A percentile compares a stretch with the other conserved stretches of the same genome.
Evolutionary conservation across 2,113 vertebrate genomes (phyloP).

Genomic region (Triplophysa siluroides): DNA sequence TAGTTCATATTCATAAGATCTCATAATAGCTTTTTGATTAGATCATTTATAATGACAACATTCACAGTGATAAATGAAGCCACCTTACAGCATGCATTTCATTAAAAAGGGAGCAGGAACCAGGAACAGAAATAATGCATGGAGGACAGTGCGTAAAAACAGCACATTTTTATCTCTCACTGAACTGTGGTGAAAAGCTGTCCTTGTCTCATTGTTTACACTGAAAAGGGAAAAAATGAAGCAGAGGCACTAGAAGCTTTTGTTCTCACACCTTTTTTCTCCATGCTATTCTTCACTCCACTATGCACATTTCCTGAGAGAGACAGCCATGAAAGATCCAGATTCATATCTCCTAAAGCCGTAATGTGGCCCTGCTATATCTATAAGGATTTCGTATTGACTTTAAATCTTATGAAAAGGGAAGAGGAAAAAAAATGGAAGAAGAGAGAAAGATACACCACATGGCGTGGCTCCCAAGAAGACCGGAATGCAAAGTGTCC

Average conservation of each 20-base stretch:
- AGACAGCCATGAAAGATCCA: constrained; percentile 50
- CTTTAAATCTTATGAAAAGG: constrained; percentile 48
- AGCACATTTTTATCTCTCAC: background rate
- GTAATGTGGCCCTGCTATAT: constrained; percentile 43
- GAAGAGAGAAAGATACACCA: constrained; percentile 25
- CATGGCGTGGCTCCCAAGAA: constrained; percentile 12
- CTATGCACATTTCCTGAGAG: constrained; percentile 34
- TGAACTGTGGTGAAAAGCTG: background rate
- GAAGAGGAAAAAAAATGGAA: constrained; percentile 6
- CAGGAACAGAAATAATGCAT: background rate
- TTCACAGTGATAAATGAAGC: constrained; percentile 3
- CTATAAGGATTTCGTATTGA: constrained; percentile 63
- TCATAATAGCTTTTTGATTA: background rate
- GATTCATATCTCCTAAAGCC: constrained; percentile 60
- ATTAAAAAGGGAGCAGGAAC: background rate
- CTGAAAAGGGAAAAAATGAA: constrained; percentile 9
- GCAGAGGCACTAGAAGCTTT: constrained; percentile 20
- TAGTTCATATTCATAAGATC: background rate
- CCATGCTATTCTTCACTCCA: constrained; percentile 14
- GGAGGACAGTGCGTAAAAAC: background rate
- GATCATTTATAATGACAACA: background rate
- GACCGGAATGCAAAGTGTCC: constrained; percentile 32
- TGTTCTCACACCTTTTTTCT: constrained; percentile 36
- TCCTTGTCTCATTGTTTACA: constrained; percentile 31
- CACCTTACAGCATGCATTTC: constrained; percentile 4